Conservation (phyloP, 2,888 invertebrate species). For the Perdita meconis region DNA sequence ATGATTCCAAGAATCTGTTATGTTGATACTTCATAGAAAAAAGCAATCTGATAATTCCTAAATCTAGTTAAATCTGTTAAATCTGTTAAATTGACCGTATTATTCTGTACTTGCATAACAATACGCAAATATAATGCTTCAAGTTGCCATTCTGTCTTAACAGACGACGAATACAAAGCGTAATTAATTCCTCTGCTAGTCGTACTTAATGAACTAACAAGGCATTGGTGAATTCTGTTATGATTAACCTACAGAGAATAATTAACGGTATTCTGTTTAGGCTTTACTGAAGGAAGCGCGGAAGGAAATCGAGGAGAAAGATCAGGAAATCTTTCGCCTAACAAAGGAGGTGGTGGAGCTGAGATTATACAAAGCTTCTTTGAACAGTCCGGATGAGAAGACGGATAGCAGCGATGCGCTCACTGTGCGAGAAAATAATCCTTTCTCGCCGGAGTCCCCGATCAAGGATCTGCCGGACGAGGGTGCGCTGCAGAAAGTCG, state of each 20-base stretch:
- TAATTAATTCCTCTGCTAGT: too few species aligned
- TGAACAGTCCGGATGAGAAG: conserved; percentile 92
- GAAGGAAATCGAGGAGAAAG: conserved; percentile 91
- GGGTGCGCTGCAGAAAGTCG: conserved; percentile 75
- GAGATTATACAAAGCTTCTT: conserved; percentile 91
- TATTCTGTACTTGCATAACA: too few species aligned
- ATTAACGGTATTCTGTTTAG: conserved; percentile 76
- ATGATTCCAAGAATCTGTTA: too few species aligned
- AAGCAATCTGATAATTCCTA: too few species aligned
- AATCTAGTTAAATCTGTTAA: too few species aligned
- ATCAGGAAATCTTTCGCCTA: conserved; percentile 91
- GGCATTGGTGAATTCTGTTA: neutral
- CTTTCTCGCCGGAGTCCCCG: conserved; percentile 85
- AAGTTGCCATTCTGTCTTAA: too few species aligned
- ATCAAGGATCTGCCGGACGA: conserved; percentile 85
- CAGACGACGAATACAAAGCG: too few species aligned
- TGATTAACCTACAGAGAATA: neutral
- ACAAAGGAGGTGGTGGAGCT: conserved; percentile 93
- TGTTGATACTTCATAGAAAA: too few species aligned
- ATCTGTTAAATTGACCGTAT: too few species aligned
- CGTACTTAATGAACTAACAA: neutral
- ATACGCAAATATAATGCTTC: too few species aligned
- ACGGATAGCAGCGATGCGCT: conserved; percentile 91
- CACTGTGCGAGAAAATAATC: conserved; percentile 90
- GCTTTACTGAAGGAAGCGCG: conserved; percentile 90